Percentiles rank a stretch among this genome's conserved stretches.
These are phyloP conservation scores for Sminthurides aquaticus DNA, from an alignment of 2,888 invertebrate genomes.

Conservation along the genomic window DNA sequence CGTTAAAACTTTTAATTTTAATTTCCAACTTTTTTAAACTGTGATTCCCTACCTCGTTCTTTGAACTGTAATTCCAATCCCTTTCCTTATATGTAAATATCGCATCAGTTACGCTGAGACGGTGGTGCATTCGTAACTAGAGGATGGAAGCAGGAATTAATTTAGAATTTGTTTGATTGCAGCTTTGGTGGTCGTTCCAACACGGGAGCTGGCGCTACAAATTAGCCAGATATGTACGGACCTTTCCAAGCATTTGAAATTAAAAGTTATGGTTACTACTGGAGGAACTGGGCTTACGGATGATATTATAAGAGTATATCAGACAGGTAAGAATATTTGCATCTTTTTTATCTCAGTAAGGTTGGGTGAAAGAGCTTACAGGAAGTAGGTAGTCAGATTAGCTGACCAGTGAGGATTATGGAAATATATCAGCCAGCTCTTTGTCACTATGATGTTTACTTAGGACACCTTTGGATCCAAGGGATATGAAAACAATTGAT, in stretches of 20 bases:
- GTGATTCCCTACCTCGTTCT: constrained; percentile 28
- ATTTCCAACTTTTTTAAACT: too few relatives aligned
- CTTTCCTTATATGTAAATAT: constrained; percentile 12
- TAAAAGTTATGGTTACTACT: constrained; percentile 98
- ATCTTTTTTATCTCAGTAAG: constrained; percentile 9
- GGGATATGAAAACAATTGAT: constrained; percentile 21
- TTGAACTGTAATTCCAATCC: constrained; percentile 24
- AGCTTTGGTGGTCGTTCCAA: constrained; percentile 96
- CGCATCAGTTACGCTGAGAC: too few relatives aligned
- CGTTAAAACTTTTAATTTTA: too few relatives aligned
- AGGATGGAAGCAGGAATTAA: not conserved
- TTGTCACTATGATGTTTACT: constrained; percentile 15
- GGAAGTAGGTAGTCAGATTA: too few relatives aligned
- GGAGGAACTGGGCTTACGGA: constrained; percentile 96
- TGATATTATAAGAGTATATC: too few relatives aligned
- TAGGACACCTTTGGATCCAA: constrained; percentile 20
- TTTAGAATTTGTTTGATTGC: constrained; percentile 15
- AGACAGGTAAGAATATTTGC: constrained; percentile 67
- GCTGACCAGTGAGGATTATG: too few relatives aligned
- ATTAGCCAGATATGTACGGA: constrained; percentile 99
- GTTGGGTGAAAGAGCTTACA: not conserved
- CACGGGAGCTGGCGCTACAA: constrained; percentile 95
- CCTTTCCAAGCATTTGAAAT: constrained; percentile 91
- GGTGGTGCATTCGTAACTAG: too few relatives aligned
- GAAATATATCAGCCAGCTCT: too few relatives aligned